Base-by-base conservation (phyloP, 2,888 invertebrate genomes). In the Chymomyza amoena region DNA sequence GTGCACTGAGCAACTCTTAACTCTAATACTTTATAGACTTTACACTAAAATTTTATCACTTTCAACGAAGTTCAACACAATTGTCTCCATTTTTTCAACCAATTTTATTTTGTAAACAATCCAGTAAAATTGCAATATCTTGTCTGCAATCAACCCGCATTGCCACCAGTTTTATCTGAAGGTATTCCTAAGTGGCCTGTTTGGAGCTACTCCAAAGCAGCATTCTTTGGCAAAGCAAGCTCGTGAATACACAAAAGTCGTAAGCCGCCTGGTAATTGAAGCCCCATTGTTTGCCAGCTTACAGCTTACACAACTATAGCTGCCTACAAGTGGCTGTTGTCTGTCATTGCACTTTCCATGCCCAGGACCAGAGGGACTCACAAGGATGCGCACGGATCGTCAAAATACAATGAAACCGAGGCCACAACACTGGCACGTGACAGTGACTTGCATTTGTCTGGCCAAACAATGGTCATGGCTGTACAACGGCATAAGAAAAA, bases 201-300 rank as follows among this genome's bases (percentile, higher is more conserved):
- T 66, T 61, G 64, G 32, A 60, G 16, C 10, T 28, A 25, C 57
- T 28, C 15, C 1, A 15, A 25, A 57, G 20, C n/a, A 32, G 32
- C 36, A 60, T 60, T 36, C 15, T 60, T 45, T 25, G 15, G 57
- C 57, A 57, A 25, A 57, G 18, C 57, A 57, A 57, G 28, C 57
- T 25, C 16, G 28, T 51, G 64, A 73, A 64, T 57, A 66, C 68
- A 64, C 66, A 69, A 68, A 73, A 70, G 70, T 69, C 73, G 67
- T 66, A 68, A 77, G 66, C 69, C 61, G 65, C 63, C 60, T 66
- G 69, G 71, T 75, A 78, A 80, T 74, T 81, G 77, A 73, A 60
- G 73, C 72, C 28, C 64, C 74, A 75, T 74, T 75, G 73, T 70
- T 74, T 66, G 75, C 70, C 63, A 54, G 61, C 61, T 32, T 61